Conservation (phyloP, 2,888 invertebrate species). For the Amphipoea oculea region DNA sequence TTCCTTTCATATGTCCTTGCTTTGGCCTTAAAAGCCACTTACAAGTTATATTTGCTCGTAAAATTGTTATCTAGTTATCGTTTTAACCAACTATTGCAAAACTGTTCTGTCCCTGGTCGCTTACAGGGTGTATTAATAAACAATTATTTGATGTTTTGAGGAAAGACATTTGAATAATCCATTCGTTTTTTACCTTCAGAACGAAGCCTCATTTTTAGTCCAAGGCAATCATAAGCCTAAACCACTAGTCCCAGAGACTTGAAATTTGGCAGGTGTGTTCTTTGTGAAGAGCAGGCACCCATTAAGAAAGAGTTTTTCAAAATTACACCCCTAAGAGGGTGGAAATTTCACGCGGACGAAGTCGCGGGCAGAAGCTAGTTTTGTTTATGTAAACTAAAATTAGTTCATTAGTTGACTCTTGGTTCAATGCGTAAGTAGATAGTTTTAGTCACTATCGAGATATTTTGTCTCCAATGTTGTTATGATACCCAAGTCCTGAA, state of each 20-base stretch:
- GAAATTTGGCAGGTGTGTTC: too few relatives aligned
- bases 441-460: background rate
- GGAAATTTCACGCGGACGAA: too few relatives aligned
- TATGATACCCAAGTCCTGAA: background rate
- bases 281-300: too few relatives aligned
- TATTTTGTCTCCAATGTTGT: background rate
- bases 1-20: conserved; percentile 61
- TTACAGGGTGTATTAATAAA: background rate
- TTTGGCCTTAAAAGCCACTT: conserved; percentile 45
- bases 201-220: background rate
- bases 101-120: conserved; percentile 6
- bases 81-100: conserved; percentile 9
- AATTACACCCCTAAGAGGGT: too few relatives aligned
- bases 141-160: background rate
- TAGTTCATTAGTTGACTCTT: background rate
- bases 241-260: too few relatives aligned
- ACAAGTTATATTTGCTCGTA: conserved; percentile 28
- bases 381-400: background rate
- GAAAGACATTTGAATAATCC: background rate
- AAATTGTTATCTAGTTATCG: conserved; percentile 15
- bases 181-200: background rate
- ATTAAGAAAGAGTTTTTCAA: too few relatives aligned
- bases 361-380: too few relatives aligned
- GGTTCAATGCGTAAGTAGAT: background rate
- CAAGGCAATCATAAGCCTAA: background rate